Conservation (phyloP, 1,140 invertebrate genomes). For the Pristionchus pacificus region DNA sequence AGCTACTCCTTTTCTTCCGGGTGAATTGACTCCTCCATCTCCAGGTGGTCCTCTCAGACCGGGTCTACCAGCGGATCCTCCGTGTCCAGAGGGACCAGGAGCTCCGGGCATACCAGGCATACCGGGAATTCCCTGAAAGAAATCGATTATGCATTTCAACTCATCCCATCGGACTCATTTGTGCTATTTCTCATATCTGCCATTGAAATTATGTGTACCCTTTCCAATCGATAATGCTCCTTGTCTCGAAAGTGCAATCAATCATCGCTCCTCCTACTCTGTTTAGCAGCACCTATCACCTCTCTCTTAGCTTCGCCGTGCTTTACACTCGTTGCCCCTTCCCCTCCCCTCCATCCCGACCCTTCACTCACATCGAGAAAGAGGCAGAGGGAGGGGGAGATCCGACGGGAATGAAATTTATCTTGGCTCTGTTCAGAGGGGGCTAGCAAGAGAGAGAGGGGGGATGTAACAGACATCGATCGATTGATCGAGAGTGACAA, state of each 20-base stretch:
- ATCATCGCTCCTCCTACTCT: too few relatives aligned
- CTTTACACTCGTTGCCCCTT: background rate
- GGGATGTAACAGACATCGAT: background rate
- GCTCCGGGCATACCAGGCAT: slow-evolving; percentile 43
- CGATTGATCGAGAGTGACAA: background rate
- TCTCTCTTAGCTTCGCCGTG: background rate
- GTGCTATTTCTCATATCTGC: too few relatives aligned
- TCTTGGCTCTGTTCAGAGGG: background rate
- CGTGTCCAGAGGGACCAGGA: slow-evolving; percentile 34
- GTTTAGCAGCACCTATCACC: too few relatives aligned
- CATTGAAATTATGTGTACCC: too few relatives aligned
- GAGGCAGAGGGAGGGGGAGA: too few relatives aligned
- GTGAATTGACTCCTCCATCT: slow-evolving; percentile 52
- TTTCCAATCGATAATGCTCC: too few relatives aligned
- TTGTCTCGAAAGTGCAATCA: too few relatives aligned
- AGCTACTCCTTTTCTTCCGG: slow-evolving; percentile 38
- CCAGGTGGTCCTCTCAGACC: slow-evolving; percentile 41
- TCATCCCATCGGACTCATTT: too few relatives aligned
- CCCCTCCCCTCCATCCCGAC: background rate
- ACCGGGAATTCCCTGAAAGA: slow-evolving; percentile 43
- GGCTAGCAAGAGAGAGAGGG: background rate
- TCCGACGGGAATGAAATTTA: slow-evolving; percentile 2
- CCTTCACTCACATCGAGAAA: background rate
- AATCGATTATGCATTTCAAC: slow-evolving; percentile 4
- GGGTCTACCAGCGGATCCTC: slow-evolving; percentile 35